Conservation (phyloP, 1,140 invertebrate genomes). For the Acromyrmex echinatior region DNA sequence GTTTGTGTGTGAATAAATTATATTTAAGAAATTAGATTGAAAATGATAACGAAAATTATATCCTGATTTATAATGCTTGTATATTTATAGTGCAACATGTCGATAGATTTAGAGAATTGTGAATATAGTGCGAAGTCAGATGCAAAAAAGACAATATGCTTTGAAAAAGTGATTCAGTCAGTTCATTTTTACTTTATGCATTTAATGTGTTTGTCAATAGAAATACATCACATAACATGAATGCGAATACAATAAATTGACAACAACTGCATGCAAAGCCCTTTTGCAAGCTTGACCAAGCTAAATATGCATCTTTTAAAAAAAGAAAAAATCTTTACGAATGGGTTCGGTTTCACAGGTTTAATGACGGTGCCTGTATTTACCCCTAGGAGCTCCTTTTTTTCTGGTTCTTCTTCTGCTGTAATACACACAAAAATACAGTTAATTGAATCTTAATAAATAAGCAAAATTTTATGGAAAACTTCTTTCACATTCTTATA, state of each 20-base stretch:
- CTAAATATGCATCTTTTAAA: constrained; percentile 70
- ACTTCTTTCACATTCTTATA: not conserved
- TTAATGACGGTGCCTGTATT: constrained; percentile 86
- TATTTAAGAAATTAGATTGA: not conserved
- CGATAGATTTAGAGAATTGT: constrained; percentile 21
- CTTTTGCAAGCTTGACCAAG: constrained; percentile 75
- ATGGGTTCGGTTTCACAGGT: constrained; percentile 86
- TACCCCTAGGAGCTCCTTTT: constrained; percentile 86
- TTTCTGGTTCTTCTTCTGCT: constrained; percentile 85
- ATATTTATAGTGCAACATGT: not conserved
- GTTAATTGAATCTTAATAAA: not conserved
- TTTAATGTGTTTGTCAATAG: constrained; percentile 8
- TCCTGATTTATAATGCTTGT: not conserved
- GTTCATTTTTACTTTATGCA: not conserved
- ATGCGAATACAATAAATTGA: not conserved
- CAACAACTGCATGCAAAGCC: constrained; percentile 68
- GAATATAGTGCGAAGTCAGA: not conserved
- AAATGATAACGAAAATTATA: not conserved
- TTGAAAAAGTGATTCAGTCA: constrained; percentile 13
- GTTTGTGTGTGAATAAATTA: not conserved
- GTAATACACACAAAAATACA: constrained; percentile 67
- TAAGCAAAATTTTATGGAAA: not conserved
- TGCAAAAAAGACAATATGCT: not conserved
- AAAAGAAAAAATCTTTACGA: constrained; percentile 86
- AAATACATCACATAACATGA: not conserved